Conservation (phyloP, 2,797 vertebrate genomes). For the Coracias cyanogaster region DNA sequence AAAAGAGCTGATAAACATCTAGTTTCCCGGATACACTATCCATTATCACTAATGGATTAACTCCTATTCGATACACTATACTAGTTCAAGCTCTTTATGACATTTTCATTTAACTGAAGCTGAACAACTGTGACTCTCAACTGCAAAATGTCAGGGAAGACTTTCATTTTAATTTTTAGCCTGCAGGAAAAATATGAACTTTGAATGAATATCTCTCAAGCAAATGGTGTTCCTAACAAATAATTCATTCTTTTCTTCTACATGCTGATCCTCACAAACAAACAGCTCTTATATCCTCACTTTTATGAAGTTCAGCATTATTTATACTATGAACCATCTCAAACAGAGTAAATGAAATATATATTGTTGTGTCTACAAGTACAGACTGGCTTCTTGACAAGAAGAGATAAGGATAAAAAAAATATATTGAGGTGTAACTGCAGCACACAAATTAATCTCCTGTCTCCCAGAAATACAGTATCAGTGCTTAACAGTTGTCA, state of each 20-base stretch:
- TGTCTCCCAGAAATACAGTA: background rate
- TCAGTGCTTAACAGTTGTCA: background rate
- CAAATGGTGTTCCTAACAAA: slow-evolving; percentile 43
- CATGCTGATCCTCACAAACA: background rate
- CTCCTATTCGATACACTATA: background rate
- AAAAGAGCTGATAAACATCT: slow-evolving; percentile 32
- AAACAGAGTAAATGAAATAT: slow-evolving; percentile 40
- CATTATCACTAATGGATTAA: slow-evolving; percentile 44
- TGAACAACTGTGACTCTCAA: slow-evolving; percentile 32
- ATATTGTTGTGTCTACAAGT: background rate
- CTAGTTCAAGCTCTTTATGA: slow-evolving; percentile 40
- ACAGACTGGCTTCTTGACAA: background rate
- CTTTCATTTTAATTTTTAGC: slow-evolving; percentile 49
- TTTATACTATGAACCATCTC: background rate
- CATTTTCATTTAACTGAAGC: slow-evolving; percentile 51
- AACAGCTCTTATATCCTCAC: slow-evolving; percentile 7
- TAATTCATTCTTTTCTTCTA: slow-evolving; percentile 6
- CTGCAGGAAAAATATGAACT: slow-evolving; percentile 28
- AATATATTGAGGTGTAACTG: background rate
- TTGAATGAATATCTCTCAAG: slow-evolving; percentile 33
- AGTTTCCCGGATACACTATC: background rate
- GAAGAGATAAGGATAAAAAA: background rate
- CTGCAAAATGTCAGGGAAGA: slow-evolving; percentile 41
- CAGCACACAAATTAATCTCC: background rate
- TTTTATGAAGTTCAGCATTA: slow-evolving; percentile 33